Percentiles rank a stretch among this genome's conserved stretches.
phyloP scores from a whole-genome alignment of 2,888 invertebrate genomes.

The Monoplex corrugatus region DNA sequence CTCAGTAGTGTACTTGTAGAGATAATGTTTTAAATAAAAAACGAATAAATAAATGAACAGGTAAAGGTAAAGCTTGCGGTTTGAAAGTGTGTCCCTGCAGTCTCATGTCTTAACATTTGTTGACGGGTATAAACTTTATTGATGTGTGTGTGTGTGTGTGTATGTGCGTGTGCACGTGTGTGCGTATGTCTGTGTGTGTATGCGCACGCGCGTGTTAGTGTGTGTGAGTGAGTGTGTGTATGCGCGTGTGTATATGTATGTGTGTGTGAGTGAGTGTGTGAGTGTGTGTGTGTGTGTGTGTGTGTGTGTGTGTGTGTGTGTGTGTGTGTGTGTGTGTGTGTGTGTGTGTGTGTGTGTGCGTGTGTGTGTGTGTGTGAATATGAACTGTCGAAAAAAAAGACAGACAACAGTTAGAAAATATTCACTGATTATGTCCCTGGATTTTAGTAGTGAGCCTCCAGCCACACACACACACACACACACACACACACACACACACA shows the following conservation, averaged over 20 bases:
- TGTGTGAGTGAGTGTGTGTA: slow-evolving; percentile 2
- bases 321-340: slow-evolving; percentile 19
- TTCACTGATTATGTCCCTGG: too few relatives aligned
- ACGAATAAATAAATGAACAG: too few relatives aligned
- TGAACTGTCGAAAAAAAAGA: too few relatives aligned
- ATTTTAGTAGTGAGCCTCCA: too few relatives aligned
- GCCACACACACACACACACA: too few relatives aligned
- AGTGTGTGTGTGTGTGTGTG: slow-evolving; percentile 30
- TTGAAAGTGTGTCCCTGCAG: not conserved
- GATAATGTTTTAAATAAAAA: not conserved
- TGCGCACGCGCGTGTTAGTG: not conserved
- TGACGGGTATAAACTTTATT: too few relatives aligned
- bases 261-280: slow-evolving; percentile 27
- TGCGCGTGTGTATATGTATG: slow-evolving; percentile 25
- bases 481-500: too few relatives aligned
- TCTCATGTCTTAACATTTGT: too few relatives aligned
- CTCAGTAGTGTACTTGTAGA: not conserved
- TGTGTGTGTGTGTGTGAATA: slow-evolving; percentile 16
- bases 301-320: slow-evolving; percentile 33
- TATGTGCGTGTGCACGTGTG: not conserved
- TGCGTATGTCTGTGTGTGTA: not conserved
- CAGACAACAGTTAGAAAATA: too few relatives aligned
- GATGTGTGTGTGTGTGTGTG: too few relatives aligned
- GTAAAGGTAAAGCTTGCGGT: not conserved
- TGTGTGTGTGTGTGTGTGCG: slow-evolving; percentile 16